Conservation (phyloP, 2,888 invertebrate species). For the Mythimna albipuncta region DNA sequence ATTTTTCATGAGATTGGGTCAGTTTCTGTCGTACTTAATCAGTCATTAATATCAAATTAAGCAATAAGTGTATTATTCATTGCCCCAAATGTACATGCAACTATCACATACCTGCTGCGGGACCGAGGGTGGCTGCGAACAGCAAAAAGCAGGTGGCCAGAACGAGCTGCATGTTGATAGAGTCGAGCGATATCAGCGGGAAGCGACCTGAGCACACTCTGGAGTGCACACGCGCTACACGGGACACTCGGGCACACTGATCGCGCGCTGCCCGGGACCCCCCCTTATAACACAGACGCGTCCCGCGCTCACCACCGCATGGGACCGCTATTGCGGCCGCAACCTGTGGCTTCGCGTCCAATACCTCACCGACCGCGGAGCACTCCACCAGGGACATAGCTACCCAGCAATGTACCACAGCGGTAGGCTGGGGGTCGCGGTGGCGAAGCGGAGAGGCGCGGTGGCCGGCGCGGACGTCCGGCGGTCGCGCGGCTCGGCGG, state of each 20-base stretch:
- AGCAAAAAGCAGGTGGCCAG: constrained; percentile 90
- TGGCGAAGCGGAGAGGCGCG: constrained; percentile 65
- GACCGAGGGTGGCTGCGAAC: constrained; percentile 87
- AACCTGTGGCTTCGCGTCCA: constrained; percentile 73
- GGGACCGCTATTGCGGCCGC: constrained; percentile 73
- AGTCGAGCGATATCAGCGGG: constrained; percentile 72
- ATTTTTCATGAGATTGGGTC: constrained; percentile 5
- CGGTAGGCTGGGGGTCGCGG: constrained; percentile 47
- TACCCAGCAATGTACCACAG: constrained; percentile 70
- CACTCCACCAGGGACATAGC: constrained; percentile 42
- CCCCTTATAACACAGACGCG: constrained; percentile 89
- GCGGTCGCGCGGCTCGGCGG: constrained; percentile 75
- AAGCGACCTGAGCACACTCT: constrained; percentile 75
- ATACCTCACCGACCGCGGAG: constrained; percentile 66
- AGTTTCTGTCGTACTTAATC: background rate
- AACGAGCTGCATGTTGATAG: constrained; percentile 85
- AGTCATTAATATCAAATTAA: constrained; percentile 1
- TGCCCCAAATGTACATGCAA: constrained; percentile 22
- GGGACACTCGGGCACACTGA: constrained; percentile 90
- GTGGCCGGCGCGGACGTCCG: constrained; percentile 78
- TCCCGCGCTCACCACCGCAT: constrained; percentile 85
- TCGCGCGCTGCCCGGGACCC: constrained; percentile 88
- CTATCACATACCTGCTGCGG: constrained; percentile 89
- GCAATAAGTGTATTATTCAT: background rate
- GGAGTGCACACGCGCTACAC: constrained; percentile 87